A percentile compares a stretch with the other conserved stretches of the same genome.
Conservation (phyloP, 2,888 invertebrate species). For the Graphium colonna region DNA sequence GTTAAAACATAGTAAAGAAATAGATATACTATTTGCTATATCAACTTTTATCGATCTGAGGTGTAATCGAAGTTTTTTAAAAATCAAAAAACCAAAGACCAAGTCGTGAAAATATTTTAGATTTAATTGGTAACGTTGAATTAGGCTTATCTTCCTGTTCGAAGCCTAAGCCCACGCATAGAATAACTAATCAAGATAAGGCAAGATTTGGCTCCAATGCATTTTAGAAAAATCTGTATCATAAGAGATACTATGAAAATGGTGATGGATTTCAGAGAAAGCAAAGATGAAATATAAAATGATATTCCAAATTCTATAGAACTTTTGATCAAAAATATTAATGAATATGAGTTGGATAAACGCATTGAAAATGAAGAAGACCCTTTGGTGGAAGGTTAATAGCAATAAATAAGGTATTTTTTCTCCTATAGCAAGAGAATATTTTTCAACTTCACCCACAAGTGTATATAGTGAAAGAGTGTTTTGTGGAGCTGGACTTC, state of each 20-base stretch:
- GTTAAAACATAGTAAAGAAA: constrained; percentile 14
- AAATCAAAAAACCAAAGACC: constrained; percentile 24
- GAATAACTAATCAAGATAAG: constrained; percentile 21
- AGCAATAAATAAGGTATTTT: constrained; percentile 27
- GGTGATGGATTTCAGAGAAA: constrained; percentile 21
- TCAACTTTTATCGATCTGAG: constrained; percentile 28
- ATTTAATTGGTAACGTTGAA: constrained; percentile 22
- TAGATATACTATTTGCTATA: constrained; percentile 28
- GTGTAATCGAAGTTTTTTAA: constrained; percentile 22
- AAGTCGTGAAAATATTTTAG: constrained; percentile 24
- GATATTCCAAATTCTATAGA: constrained; percentile 24
- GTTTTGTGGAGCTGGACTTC: constrained; percentile 30
- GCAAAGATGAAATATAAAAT: constrained; percentile 24
- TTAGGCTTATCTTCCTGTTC: constrained; percentile 14
- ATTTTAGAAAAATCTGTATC: constrained; percentile 25
- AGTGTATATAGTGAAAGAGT: constrained; percentile 30
- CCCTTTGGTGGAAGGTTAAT: constrained; percentile 29
- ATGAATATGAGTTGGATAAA: constrained; percentile 28
- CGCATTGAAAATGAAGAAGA: constrained; percentile 28
- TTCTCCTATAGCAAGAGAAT: constrained; percentile 29
- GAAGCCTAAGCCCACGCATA: constrained; percentile 19
- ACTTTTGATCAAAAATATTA: constrained; percentile 1
- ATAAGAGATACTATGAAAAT: constrained; percentile 25
- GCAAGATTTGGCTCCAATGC: constrained; percentile 23
- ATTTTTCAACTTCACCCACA: constrained; percentile 31